These are phyloP conservation scores for Oncorhynchus mykiss DNA, from an alignment of 2,113 vertebrate species.

Conservation along the genomic window DNA sequence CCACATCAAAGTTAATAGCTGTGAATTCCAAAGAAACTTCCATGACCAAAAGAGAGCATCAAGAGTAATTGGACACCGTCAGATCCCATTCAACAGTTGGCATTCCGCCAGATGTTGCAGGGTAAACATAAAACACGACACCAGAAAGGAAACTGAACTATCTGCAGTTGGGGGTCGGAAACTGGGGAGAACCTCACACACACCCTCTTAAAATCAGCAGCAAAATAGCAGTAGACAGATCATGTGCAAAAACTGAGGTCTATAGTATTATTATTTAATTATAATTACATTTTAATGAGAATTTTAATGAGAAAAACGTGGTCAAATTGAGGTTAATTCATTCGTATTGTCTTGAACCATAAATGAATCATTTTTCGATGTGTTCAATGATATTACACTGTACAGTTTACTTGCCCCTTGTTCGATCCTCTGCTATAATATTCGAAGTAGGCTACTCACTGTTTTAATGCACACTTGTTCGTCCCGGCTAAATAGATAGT, in stretches of 20 bases:
- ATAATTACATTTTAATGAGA: neutral
- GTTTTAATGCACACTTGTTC: too few relatives aligned
- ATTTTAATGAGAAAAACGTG: neutral
- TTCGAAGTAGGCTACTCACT: too few relatives aligned
- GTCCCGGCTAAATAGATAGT: too few relatives aligned
- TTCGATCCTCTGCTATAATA: too few relatives aligned
- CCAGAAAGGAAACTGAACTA: neutral
- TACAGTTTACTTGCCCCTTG: neutral
- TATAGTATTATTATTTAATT: neutral
- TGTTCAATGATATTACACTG: neutral
- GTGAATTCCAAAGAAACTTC: neutral
- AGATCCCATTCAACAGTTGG: neutral
- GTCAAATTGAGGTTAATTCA: neutral
- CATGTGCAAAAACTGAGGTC: neutral
- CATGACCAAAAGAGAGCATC: neutral
- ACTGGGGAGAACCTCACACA: neutral
- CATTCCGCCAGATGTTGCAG: neutral
- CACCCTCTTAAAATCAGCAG: too few relatives aligned
- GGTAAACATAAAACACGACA: neutral
- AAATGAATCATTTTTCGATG: neutral
- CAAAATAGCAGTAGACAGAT: neutral
- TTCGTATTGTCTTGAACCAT: too few relatives aligned
- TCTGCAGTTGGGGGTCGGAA: neutral
- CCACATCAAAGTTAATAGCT: neutral
- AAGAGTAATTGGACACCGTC: neutral